phyloP scores from a whole-genome alignment of 1,140 invertebrate species.

The Lucilia cuprina region DNA sequence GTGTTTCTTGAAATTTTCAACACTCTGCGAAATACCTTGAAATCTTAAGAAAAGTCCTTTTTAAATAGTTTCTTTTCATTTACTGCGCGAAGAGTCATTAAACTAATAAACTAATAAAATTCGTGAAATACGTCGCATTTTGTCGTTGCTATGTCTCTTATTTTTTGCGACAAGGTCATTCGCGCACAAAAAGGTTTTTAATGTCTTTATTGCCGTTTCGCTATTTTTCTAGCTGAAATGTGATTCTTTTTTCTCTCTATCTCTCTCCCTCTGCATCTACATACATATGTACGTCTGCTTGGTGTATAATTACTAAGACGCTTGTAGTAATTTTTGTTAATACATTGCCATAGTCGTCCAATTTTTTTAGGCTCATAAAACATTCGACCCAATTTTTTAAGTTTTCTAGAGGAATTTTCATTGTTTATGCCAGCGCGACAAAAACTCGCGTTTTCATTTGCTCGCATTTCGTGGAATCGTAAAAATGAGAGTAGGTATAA shows the following conservation, averaged over 20 bases:
- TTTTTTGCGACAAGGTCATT: slow-evolving; percentile 20
- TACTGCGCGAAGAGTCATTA: slow-evolving; percentile 32
- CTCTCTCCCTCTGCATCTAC: background rate
- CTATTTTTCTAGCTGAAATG: background rate
- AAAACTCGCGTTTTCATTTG: background rate
- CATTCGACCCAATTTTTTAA: slow-evolving; percentile 34
- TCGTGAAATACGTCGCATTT: slow-evolving; percentile 34
- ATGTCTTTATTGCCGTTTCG: slow-evolving; percentile 24
- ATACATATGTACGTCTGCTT: background rate
- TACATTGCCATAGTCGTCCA: slow-evolving; percentile 4
- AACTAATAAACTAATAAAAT: slow-evolving; percentile 40
- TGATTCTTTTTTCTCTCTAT: no score
- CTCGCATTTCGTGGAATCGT: slow-evolving; percentile 1
- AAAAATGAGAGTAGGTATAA: slow-evolving; percentile 27
- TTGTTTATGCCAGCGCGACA: background rate
- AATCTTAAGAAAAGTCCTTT: slow-evolving; percentile 8
- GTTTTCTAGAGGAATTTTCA: slow-evolving; percentile 21
- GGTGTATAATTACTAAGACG: background rate
- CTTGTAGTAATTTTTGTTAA: background rate
- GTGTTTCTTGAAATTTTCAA: background rate
- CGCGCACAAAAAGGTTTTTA: slow-evolving; percentile 16
- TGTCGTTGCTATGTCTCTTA: background rate
- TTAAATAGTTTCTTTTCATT: background rate
- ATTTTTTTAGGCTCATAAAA: slow-evolving; percentile 31
- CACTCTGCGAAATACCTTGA: slow-evolving; percentile 25